Evolutionary conservation across 1,140 invertebrate species (phyloP).

Genomic region (Drosophila ananassae): DNA sequence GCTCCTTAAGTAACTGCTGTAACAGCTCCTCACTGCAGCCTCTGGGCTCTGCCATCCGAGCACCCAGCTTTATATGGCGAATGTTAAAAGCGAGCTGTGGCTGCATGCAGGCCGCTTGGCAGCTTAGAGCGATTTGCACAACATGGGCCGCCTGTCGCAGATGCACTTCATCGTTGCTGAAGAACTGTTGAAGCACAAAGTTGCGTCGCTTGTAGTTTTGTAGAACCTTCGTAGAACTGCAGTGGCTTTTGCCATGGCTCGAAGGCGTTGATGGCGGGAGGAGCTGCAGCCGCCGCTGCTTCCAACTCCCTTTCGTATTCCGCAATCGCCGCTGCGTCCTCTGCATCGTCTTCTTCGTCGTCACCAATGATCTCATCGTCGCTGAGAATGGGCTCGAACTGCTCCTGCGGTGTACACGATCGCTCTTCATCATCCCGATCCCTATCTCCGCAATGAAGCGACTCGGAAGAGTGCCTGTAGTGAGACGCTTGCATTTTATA

Average conservation of each 20-base stretch:
- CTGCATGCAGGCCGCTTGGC: slow-evolving; percentile 92
- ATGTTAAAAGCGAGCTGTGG: slow-evolving; percentile 95
- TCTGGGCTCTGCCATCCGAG: slow-evolving; percentile 91
- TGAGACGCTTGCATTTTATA: slow-evolving; percentile 55
- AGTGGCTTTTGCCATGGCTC: slow-evolving; percentile 88
- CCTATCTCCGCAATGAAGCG: too few species aligned
- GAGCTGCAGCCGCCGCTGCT: slow-evolving; percentile 88
- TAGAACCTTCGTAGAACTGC: slow-evolving; percentile 88
- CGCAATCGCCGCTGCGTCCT: too few species aligned
- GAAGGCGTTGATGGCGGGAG: slow-evolving; percentile 85
- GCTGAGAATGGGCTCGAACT: too few species aligned
- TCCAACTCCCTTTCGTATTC: slow-evolving; percentile 85
- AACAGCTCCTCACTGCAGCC: slow-evolving; percentile 88
- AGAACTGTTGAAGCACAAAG: slow-evolving; percentile 69
- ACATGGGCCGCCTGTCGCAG: slow-evolving; percentile 82
- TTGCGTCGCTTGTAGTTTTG: slow-evolving; percentile 70
- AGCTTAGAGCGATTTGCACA: slow-evolving; percentile 90
- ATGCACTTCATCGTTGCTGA: slow-evolving; percentile 57
- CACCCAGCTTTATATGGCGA: slow-evolving; percentile 96
- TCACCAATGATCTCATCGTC: too few species aligned
- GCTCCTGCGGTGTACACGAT: too few species aligned
- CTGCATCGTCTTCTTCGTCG: too few species aligned
- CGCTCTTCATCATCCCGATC: too few species aligned
- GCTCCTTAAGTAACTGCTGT: slow-evolving; percentile 85
- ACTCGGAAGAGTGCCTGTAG: too few species aligned